A percentile compares a stretch with the other conserved stretches of the same genome.
phyloP scores from a whole-genome alignment of 2,113 vertebrate genomes.

The Progne subis region DNA sequence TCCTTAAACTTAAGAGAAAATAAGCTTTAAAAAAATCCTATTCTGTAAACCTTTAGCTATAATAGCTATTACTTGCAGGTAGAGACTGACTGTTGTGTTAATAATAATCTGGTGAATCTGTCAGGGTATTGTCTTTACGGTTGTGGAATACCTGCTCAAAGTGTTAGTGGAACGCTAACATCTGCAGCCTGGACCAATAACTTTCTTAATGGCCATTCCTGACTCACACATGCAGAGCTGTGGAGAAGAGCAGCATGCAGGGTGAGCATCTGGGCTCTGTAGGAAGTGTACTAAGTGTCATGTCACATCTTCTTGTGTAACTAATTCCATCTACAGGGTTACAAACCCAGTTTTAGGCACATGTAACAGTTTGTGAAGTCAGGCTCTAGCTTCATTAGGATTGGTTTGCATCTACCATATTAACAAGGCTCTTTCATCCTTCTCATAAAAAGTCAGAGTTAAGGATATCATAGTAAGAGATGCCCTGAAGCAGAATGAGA shows the following conservation, averaged over 20 bases:
- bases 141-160: neutral
- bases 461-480: neutral
- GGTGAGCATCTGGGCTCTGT: neutral
- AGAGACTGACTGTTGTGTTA: neutral
- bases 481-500: neutral
- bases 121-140: neutral
- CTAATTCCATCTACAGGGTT: neutral
- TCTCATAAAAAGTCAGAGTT: neutral
- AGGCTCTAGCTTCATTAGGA: neutral
- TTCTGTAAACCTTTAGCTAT: neutral
- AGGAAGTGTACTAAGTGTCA: neutral
- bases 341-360: neutral
- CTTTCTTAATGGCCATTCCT: neutral
- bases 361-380: neutral
- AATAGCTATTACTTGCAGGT: neutral
- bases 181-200: neutral
- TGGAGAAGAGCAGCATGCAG: neutral
- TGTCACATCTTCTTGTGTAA: neutral
- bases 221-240: neutral
- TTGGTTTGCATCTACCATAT: neutral
- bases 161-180: neutral
- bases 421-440: neutral
- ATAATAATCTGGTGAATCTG: neutral
- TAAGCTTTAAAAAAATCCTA: neutral
- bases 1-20: neutral